Percentiles rank a stretch among this genome's conserved stretches.
phyloP scores from a whole-genome alignment of 2,797 vertebrate genomes.

The Basileuterus tristriatus region DNA sequence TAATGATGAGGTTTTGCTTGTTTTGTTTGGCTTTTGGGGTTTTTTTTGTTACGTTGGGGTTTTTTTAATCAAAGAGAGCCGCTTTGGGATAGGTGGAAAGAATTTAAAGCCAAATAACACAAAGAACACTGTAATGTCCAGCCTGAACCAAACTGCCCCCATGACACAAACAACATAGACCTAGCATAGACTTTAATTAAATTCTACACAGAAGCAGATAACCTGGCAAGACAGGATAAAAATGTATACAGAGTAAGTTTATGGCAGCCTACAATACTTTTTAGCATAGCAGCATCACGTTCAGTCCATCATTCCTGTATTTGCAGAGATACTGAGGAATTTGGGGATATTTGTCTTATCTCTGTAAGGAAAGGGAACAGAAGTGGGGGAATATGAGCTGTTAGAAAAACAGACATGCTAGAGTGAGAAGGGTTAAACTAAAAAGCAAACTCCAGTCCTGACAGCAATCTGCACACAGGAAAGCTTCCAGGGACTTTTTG shows the following conservation, averaged over 20 bases:
- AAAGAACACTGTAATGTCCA: not conserved
- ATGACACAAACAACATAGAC: not conserved
- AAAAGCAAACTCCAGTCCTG: not conserved
- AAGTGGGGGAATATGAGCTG: not conserved
- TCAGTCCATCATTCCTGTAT: not conserved
- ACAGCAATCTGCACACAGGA: not conserved
- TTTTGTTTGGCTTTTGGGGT: accelerated
- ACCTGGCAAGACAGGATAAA: not conserved
- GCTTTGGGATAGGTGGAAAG: not conserved
- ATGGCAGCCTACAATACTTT: not conserved
- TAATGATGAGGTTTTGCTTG: not conserved
- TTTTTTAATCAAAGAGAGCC: not conserved
- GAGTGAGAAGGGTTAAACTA: not conserved
- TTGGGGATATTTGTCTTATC: not conserved
- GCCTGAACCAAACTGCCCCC: not conserved
- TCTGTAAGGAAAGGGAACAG: not conserved
- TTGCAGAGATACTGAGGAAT: not conserved
- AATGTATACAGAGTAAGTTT: not conserved
- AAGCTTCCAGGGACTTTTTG: not conserved
- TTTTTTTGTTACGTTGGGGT: accelerated
- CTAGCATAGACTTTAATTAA: not conserved
- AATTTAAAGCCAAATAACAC: not conserved
- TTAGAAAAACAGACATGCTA: not conserved
- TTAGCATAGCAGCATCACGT: not conserved
- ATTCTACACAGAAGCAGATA: not conserved